Conservation (phyloP, 2,113 vertebrate genomes). For the Leucosticte australis region DNA sequence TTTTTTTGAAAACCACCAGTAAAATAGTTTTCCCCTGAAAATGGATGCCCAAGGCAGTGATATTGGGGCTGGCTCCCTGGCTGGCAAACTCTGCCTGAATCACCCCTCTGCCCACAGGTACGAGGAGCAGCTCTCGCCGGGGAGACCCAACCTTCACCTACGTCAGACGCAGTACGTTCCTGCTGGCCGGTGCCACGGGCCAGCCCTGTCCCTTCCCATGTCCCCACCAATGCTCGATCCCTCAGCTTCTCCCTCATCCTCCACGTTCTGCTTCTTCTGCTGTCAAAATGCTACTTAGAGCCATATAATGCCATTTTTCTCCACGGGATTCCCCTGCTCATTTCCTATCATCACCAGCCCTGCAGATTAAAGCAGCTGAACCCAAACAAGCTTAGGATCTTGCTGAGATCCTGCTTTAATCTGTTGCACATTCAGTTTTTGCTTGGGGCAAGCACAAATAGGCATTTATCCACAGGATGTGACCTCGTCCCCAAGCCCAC, state of each 20-base stretch:
- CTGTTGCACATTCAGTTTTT: background rate
- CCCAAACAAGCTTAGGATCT: background rate
- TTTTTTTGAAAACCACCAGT: background rate
- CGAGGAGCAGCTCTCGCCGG: slow-evolving; percentile 6
- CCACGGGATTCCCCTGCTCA: background rate
- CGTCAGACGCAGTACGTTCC: slow-evolving; percentile 27
- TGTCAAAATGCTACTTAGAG: background rate
- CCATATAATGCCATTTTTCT: background rate
- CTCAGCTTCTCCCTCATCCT: background rate
- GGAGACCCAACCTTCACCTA: background rate
- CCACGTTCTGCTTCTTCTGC: background rate
- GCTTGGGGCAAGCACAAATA: background rate
- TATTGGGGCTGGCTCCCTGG: background rate
- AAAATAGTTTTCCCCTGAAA: background rate
- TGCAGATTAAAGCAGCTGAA: background rate
- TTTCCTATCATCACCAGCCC: background rate
- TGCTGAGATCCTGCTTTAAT: background rate
- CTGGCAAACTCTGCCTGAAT: slow-evolving; percentile 74
- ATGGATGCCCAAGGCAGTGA: background rate
- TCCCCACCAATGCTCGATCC: background rate
- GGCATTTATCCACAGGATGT: background rate
- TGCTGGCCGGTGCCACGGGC: accelerated
- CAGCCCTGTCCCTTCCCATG: background rate
- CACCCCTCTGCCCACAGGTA: slow-evolving; percentile 86
- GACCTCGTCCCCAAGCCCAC: accelerated